These are phyloP conservation scores for Falco columbarius DNA, from an alignment of 2,797 vertebrate genomes.

Conservation along the genomic window DNA sequence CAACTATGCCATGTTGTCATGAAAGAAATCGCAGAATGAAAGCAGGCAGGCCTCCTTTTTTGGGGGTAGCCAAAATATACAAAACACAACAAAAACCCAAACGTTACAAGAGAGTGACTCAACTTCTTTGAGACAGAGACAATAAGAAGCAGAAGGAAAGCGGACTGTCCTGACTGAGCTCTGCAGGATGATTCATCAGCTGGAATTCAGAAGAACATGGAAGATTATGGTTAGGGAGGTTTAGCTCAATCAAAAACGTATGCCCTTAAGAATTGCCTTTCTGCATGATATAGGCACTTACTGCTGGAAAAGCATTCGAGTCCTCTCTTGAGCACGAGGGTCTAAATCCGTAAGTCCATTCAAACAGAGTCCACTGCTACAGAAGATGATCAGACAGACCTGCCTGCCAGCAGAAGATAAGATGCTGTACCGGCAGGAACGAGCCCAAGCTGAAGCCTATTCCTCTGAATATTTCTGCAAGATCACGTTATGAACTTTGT, in stretches of 20 bases:
- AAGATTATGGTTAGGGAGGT: neutral
- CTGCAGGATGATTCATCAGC: conserved; percentile 36
- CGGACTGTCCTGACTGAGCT: neutral
- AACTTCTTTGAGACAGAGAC: conserved; percentile 45
- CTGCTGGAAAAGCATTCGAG: neutral
- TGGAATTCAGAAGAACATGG: conserved; percentile 42
- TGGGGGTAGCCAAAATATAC: conserved; percentile 21
- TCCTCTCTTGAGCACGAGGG: neutral
- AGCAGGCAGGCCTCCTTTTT: conserved; percentile 1
- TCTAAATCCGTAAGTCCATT: neutral
- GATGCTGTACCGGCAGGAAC: neutral
- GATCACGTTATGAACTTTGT: neutral
- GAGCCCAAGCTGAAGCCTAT: neutral
- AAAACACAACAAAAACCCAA: conserved; percentile 38
- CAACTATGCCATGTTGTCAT: neutral
- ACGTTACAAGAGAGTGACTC: conserved; percentile 44
- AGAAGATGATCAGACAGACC: neutral
- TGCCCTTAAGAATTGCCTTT: neutral
- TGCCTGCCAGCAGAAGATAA: neutral
- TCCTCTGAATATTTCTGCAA: neutral
- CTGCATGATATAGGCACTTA: neutral
- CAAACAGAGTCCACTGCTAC: neutral
- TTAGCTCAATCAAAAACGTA: conserved; percentile 19
- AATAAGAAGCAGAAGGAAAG: conserved; percentile 32
- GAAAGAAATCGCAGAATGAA: conserved; percentile 40